Evolutionary conservation across 1,140 invertebrate species (phyloP), one percentile per base, ranked within the genome.

Genomic region (Lepidostoma basale): DNA sequence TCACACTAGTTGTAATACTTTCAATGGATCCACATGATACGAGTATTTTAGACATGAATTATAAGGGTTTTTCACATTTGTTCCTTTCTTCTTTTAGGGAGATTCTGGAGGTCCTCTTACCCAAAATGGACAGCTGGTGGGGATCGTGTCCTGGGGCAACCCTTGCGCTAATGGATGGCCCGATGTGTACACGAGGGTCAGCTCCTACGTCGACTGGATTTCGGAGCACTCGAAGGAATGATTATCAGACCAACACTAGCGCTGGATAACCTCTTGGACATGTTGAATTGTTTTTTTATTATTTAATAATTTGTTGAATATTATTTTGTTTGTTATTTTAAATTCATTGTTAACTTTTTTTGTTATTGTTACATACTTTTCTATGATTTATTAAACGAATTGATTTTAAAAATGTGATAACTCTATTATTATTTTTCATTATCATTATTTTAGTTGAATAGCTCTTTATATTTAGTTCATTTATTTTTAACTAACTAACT

Each of bases 141-240:
- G 88, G 47, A 78, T 89, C 30, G 86, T 88, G 1, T 89, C 87
- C 3, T 89, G 87, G 79, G 86, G 85, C 3, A 79, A 81, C 26
- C 85, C 85, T 1, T 87, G 86, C 69, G 86, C 85, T 0, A 74
- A 74, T 8, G 82, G 86, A 10, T 81, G 82, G 60, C 88, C 88
- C 2, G 88, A 89, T 67, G 86, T 90, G 60, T 88, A 82, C 75
- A 81, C 80, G 0, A 77, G 83, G 25, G 76, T 86, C 42, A 79
- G 78, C 39, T 75, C 79, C 20, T 84, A 77, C 71, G 33, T 68
- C 3, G 20, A 45, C 30, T 86, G 83, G 83, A 74, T 84, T 18
- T 23, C 44, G 2, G 9, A 23, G 12, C 66, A 70, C 23, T 23
- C 40, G 4, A 30, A 28, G 22, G 8, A 45, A 5, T 45, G n/a